Evolutionary conservation across 2,888 invertebrate genomes (phyloP), one percentile per base, ranked within the genome.

Genomic region (Drosophila robusta): DNA sequence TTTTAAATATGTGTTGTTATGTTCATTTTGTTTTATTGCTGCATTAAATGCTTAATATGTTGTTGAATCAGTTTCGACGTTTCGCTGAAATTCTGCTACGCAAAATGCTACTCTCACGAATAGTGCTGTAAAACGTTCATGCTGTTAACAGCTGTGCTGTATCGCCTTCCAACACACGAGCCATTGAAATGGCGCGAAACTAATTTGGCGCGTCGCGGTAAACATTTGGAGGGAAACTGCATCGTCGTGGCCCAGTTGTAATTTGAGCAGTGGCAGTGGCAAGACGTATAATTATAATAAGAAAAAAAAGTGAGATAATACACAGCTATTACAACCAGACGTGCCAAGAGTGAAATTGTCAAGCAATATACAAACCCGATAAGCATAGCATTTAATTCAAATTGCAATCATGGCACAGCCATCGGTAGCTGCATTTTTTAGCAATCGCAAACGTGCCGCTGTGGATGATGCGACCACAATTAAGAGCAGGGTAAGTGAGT

Each of bases 391-490:
- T 24, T 34, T 36, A 66, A 61, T 65, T 61, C n/a, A 70, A 72
- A 62, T 73, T 69, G 55, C 47, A 73, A 75, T 52, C 50, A 96
- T 96, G 96, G 94, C 96, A 74, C 96, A 97, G 92, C 95, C 95
- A 82, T 95, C 95, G 52, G 94, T 97, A 64, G 95, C 95, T 70
- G 94, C 94, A 73, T 97, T 94, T 93, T 97, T 96, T 91, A 95
- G 94, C 90, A 95, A 95, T 85, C 94, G 96, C 89, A 97, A 97
- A 93, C 94, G 96, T 84, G 93, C 94, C 64, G 95, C 95, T n/a
- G 91, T 93, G 8, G 96, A 96, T 52, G 96, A 96, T 89, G 89
- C 93, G 57, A 92, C 93, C 89, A 90, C 93, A 91, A 90, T 93
- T 56, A 93, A 94, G 91, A 94, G 91, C 90, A 95, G 95, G 91